Evolutionary conservation across 2,797 vertebrate species (phyloP).

Genomic region (Spheniscus humboldti): DNA sequence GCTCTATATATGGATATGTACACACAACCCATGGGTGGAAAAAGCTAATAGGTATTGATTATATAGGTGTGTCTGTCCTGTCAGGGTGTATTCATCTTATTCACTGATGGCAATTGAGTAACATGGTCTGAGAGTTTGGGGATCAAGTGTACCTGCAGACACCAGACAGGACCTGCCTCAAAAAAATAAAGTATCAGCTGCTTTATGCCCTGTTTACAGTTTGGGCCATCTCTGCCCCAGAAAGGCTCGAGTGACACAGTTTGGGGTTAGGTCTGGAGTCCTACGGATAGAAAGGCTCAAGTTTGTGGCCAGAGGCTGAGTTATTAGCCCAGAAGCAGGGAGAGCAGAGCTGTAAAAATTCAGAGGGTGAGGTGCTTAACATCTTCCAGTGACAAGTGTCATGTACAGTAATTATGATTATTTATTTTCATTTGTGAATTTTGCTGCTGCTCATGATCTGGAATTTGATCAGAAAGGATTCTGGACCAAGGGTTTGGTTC

Average conservation of each 20-base stretch:
- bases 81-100: background rate
- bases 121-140: background rate
- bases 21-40: background rate
- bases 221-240: background rate
- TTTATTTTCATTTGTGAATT: background rate
- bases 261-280: background rate
- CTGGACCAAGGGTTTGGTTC: background rate
- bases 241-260: fast-evolving
- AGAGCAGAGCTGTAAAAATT: background rate
- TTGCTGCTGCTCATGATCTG: background rate
- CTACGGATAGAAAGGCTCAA: background rate
- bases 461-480: background rate
- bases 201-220: background rate
- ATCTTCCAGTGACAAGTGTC: background rate
- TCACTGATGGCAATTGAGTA: background rate
- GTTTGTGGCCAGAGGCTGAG: background rate
- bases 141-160: background rate
- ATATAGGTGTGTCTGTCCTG: background rate
- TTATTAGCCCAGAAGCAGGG: background rate
- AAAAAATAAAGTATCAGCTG: background rate
- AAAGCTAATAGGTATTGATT: background rate
- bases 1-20: background rate
- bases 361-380: background rate
- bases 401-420: background rate
- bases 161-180: background rate